Base-by-base conservation (phyloP, 2,797 vertebrate species). In the Psittacula derbiana region DNA sequence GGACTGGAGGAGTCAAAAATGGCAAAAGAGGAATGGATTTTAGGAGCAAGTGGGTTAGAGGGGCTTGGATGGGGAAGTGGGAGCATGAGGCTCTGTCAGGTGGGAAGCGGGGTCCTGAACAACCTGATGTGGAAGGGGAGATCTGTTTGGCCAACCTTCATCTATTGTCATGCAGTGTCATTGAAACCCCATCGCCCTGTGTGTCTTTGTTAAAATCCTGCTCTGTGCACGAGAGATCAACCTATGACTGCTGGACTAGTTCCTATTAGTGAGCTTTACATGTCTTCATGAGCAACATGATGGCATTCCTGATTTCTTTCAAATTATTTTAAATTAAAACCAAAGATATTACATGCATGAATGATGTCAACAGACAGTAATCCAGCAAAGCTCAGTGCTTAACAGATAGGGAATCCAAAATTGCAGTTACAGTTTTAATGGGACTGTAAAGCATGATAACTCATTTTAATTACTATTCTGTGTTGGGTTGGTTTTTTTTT, bases 171-270 rank as follows among this genome's bases (percentile, higher is more conserved):
- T 49, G 24, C 31, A 52, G 49, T 27, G 27, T 18, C 16, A 31
- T n/a, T 47, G 40, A 80, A 92, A 53, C 6, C 4, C 12, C 0
- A 0, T 43, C n/a, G 16, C 8, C 55, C 16, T 3, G 2, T n/a
- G 30, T 50, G 17, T 64, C 6, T 2, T 1, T 52, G 33, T 40
- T 78, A 30, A 70, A 79, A 50, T 49, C n/a, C 33, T 73, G 8
- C 4, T 73, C 36, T 1, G 2, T n/a, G 30, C 6, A 2, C 50
- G 58, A 36, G 25, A 44, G 13, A 52, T n/a, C 65, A 79, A 25
- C 8, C 12, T 62, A 28, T 1, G 3, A 40, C 53, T 2, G 6
- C 30, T 24, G 25, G n/a, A 28, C 36, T 53, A 5, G 24, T 36
- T 80, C 61, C 38, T 82, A 0, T 21, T 62, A 7, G 4, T 44